These are phyloP conservation scores for Buceros bicornis DNA, from an alignment of 2,797 vertebrate species.

Conservation along the genomic window DNA sequence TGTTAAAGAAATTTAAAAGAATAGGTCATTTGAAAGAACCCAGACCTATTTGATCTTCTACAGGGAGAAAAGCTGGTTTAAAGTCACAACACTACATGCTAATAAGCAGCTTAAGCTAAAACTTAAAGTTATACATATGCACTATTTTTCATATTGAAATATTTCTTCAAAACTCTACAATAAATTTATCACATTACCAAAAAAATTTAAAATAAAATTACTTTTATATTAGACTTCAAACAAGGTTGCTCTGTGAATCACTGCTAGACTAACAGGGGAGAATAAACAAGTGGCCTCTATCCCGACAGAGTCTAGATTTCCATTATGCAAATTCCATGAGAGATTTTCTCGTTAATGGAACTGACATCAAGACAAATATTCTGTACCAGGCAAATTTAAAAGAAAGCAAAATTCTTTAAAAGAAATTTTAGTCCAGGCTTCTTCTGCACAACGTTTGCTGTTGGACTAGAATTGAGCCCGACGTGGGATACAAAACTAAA, in stretches of 20 bases:
- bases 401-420: background rate
- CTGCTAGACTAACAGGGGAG: background rate
- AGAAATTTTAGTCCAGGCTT: background rate
- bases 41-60: background rate
- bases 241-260: background rate
- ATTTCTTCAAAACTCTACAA: background rate
- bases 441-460: background rate
- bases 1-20: background rate
- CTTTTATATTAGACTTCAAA: background rate
- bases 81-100: background rate
- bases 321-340: background rate
- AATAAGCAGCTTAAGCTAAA: background rate
- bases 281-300: background rate
- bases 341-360: background rate
- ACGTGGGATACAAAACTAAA: background rate
- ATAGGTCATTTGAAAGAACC: background rate
- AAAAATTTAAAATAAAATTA: background rate
- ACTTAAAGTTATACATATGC: background rate
- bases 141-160: background rate
- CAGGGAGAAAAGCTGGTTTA: background rate
- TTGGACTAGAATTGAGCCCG: background rate
- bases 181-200: background rate
- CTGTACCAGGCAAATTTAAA: background rate
- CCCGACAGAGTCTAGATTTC: background rate
- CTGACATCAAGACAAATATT: background rate